Evolutionary conservation across 2,888 invertebrate genomes (phyloP).

Genomic region (Dusona sp.): DNA sequence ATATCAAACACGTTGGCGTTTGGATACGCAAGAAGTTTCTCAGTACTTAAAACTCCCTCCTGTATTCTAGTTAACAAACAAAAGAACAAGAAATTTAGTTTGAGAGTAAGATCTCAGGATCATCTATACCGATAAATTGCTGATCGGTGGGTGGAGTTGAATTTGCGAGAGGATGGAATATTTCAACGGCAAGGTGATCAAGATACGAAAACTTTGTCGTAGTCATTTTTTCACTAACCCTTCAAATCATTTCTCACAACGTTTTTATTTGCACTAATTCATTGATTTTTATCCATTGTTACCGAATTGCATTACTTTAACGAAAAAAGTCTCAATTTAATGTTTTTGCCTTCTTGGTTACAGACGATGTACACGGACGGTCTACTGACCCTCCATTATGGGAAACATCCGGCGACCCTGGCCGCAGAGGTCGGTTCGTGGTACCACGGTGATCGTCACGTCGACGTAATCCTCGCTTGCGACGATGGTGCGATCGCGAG

Average conservation of each 20-base stretch:
- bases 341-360: slow-evolving; percentile 62
- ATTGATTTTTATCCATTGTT: background rate
- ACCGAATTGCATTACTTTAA: background rate
- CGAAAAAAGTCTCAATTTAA: background rate
- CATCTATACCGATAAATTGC: background rate
- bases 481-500: slow-evolving; percentile 93
- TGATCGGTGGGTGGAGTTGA: background rate
- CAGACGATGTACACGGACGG: slow-evolving; percentile 87
- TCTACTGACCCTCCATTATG: slow-evolving; percentile 95
- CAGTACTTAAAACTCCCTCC: background rate
- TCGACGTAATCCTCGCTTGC: slow-evolving; percentile 94
- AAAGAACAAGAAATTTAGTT: background rate
- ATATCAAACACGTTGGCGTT: slow-evolving; percentile 19
- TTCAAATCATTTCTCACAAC: background rate
- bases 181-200: slow-evolving; percentile 30
- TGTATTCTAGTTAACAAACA: background rate
- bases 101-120: background rate
- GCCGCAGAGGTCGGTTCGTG: slow-evolving; percentile 95
- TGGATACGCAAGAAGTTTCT: background rate
- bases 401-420: slow-evolving; percentile 97
- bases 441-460: slow-evolving; percentile 94
- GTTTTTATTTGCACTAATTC: background rate
- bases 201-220: background rate
- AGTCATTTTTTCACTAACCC: background rate
- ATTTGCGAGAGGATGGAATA: slow-evolving; percentile 31